Percentiles rank a stretch among this genome's conserved stretches.
These are phyloP conservation scores for Drosophila tristis DNA, from an alignment of 1,140 invertebrate genomes.

Conservation along the genomic window DNA sequence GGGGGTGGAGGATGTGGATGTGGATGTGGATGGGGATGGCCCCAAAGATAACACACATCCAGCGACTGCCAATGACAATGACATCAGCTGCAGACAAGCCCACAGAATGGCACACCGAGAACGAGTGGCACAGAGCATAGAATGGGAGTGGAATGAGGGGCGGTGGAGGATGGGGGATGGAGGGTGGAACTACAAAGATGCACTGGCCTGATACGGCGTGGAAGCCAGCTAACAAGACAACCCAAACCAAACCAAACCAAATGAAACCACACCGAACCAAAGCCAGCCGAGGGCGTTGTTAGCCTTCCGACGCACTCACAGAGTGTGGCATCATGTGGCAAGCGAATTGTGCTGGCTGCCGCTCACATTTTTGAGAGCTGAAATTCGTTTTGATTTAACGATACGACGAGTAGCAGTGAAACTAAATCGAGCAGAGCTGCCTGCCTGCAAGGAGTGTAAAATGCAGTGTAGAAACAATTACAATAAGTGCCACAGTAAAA, in stretches of 20 bases:
- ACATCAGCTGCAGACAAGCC: conserved; percentile 76
- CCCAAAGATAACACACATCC: conserved; percentile 55
- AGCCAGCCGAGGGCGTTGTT: conserved; percentile 35
- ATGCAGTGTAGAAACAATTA: too few relatives aligned
- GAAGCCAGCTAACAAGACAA: conserved; percentile 32
- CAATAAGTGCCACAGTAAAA: too few relatives aligned
- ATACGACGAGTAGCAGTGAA: neutral
- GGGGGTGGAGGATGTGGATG: neutral
- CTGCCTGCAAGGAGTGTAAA: too few relatives aligned
- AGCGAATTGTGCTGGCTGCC: conserved; percentile 19
- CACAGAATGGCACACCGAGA: conserved; percentile 50
- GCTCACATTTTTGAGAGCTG: conserved; percentile 7
- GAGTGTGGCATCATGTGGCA: conserved; percentile 4
- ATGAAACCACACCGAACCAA: conserved; percentile 8
- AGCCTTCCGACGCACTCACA: conserved; percentile 34
- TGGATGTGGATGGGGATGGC: neutral
- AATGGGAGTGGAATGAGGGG: neutral
- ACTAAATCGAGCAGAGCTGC: neutral
- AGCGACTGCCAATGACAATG: conserved; percentile 76
- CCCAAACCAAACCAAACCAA: conserved; percentile 7
- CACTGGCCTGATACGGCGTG: conserved; percentile 25
- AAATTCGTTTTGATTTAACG: conserved; percentile 13
- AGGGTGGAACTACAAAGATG: conserved; percentile 41
- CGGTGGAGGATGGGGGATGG: neutral
- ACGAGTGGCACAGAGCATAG: conserved; percentile 25